Base-by-base conservation (phyloP, 2,888 invertebrate genomes). In the Drosophila ezoana region DNA sequence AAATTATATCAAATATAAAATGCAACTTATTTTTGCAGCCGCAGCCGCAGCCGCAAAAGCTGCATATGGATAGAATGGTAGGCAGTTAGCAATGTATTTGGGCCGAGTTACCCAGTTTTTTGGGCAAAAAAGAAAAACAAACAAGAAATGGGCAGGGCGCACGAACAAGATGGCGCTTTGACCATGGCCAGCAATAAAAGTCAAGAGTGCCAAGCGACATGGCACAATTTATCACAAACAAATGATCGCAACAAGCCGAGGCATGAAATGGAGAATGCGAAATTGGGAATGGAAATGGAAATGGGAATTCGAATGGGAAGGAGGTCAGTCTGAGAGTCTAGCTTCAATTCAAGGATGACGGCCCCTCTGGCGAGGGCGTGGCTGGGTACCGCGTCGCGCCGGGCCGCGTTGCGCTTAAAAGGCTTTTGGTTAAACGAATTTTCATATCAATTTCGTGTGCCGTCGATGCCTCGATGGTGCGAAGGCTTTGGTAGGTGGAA, bases 171-270 rank as follows among this genome's bases (percentile, higher is more conserved):
- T 71, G 71, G 43, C 59, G 52, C 58, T 61, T 69, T 72, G 86
- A 80, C 87, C 76, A 76, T 73, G 87, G 89, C 73, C 89, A 62
- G 85, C 76, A 89, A 87, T 89, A 89, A 87, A 87, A 86, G 85
- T 86, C 89, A 81, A 89, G 73, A 76, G 76, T 80, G 87, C 69
- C 79, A 72, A 68, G 76, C 87, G 82, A 79, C 85, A 72, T 79
- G 88, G 70, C 75, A 73, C 73, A 85, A 85, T 86, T 89, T 89
- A 86, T 86, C 85, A 81, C 67, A 75, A 68, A 65, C 82, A 89
- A 86, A 87, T 81, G 89, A 86, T 86, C 85, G 73, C 76, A 75
- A 68, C 76, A 75, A 81, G 70, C 69, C 53, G 51, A 60, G 23
- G 32, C 56, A 54, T 58, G 57, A 54, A 64, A 48, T 64, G 51